Base-by-base conservation (phyloP, 1,140 invertebrate genomes). In the Epicauta chinensis region DNA sequence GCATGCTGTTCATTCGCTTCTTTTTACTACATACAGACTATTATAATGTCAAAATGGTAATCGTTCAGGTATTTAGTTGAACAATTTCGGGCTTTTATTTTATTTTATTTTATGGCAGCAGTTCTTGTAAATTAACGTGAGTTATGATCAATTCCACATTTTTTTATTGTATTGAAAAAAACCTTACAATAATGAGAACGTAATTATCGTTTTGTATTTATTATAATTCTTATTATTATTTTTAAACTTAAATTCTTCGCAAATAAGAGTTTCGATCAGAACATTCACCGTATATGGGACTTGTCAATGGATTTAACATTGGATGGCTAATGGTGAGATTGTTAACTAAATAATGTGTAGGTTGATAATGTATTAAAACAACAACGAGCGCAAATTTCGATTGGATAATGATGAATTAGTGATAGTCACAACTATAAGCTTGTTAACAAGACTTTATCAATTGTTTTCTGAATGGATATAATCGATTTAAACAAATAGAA, bases 1-100 rank as follows among this genome's bases (percentile, higher is more conserved):
- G 50, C 55, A 53, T 31, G 48, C 42, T 37, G 46, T 55, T 54
- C 40, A 30, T 42, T 30, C 23, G 23, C 23, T 7, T 23, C 23
- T 23, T 23, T 23, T 23, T 23, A 23, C 7, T 5, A 23, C 23
- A 23, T 23, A 38, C 16, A 37, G 17, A 36, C 56, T 58, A 58
- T 58, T 58, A 58, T 55, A 55, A 54, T 43, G 53, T 58, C 56
- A 58, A 58, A 58, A 55, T 46, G 53, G 51, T 58, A 58, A 58
- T 58, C 52, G 56, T 53, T 53, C 23, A 37, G 29, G 52, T 45
- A 58, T 55, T 55, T 51, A 46, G 55, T 31, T 38, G 47, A n/a
- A 14, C 23, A 17, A 44, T 40, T 47, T 43, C 41, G 23, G n/a
- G 4, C 31, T 47, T 38, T 7, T 35, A 30, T 43, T 43, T 46